These are phyloP conservation scores for Latheticus oryzae DNA, from an alignment of 2,888 invertebrate species.

Conservation along the genomic window DNA sequence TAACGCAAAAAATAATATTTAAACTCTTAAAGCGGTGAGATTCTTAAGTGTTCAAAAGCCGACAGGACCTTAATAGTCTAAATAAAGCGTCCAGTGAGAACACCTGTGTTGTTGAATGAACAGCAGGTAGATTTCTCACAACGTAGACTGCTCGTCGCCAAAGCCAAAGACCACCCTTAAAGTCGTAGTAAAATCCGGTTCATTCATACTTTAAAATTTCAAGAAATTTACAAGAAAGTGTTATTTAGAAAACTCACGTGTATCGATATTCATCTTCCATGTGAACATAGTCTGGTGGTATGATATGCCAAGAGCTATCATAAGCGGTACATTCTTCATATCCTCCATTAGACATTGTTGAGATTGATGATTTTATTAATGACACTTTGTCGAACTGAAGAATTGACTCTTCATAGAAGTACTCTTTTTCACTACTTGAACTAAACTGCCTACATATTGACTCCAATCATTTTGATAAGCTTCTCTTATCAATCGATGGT, in stretches of 20 bases:
- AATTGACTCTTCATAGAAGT: conserved; percentile 29
- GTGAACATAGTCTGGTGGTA: conserved; percentile 77
- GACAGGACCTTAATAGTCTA: conserved; percentile 39
- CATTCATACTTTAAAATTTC: conserved; percentile 48
- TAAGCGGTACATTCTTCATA: conserved; percentile 71
- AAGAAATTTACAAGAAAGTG: conserved; percentile 4
- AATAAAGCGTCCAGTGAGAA: conserved; percentile 37
- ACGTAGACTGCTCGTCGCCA: conserved; percentile 56
- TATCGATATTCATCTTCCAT: conserved; percentile 79
- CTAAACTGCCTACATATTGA: conserved; percentile 55
- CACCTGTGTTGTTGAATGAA: conserved; percentile 50
- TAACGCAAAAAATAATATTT: conserved; percentile 33
- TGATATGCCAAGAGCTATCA: conserved; percentile 77
- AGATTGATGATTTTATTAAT: conserved; percentile 19
- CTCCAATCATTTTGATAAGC: conserved; percentile 39
- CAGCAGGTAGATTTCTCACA: conserved; percentile 44
- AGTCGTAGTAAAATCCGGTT: conserved; percentile 52
- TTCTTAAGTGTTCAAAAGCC: conserved; percentile 30
- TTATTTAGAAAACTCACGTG: conserved; percentile 67
- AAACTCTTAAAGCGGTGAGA: conserved; percentile 20
- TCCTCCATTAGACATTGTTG: conserved; percentile 68
- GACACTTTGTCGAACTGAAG: conserved; percentile 27
- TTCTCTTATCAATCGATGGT: conserved; percentile 47
- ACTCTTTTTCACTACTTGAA: conserved; percentile 63
- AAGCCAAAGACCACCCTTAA: conserved; percentile 56